These are phyloP conservation scores for Periophthalmus magnuspinnatus DNA, from an alignment of 2,797 vertebrate species.

Conservation along the genomic window DNA sequence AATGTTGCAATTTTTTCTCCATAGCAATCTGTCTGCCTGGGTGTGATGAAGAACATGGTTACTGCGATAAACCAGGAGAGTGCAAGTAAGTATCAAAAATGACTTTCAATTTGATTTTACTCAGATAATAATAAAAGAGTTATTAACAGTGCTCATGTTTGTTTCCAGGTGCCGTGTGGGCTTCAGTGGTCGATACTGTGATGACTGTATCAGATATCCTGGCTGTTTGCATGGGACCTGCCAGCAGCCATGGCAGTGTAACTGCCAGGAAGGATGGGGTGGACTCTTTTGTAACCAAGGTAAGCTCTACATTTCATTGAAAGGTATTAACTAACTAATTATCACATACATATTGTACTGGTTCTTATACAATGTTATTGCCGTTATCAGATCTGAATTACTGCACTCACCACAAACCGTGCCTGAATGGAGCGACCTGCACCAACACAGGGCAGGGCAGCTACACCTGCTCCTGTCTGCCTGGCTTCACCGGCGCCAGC, in stretches of 20 bases:
- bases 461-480: slow-evolving; percentile 95
- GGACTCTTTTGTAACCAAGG: slow-evolving; percentile 99
- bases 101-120: not conserved
- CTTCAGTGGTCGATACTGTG: slow-evolving; percentile 95
- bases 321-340: not conserved
- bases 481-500: slow-evolving; percentile 91
- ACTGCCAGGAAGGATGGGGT: slow-evolving; percentile 98
- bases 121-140: slow-evolving; percentile 41
- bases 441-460: slow-evolving; percentile 98
- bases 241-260: slow-evolving; percentile 97
- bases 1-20: slow-evolving; percentile 8
- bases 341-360: not conserved
- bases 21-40: slow-evolving; percentile 94
- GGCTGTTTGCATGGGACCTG: slow-evolving; percentile 97
- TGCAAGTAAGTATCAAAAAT: slow-evolving; percentile 87
- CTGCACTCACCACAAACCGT: slow-evolving; percentile 97
- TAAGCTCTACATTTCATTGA: slow-evolving; percentile 64
- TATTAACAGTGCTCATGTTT: slow-evolving; percentile 41
- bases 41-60: slow-evolving; percentile 93
- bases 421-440: slow-evolving; percentile 95
- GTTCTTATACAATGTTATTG: slow-evolving; percentile 64
- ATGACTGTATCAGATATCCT: slow-evolving; percentile 96
- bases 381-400: slow-evolving; percentile 91
- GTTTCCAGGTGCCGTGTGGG: slow-evolving; percentile 91
- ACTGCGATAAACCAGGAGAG: slow-evolving; percentile 94